Evolutionary conservation across 2,797 vertebrate genomes (phyloP), one percentile per base, ranked within the genome.

Genomic region (Mormyrops attenuatus): DNA sequence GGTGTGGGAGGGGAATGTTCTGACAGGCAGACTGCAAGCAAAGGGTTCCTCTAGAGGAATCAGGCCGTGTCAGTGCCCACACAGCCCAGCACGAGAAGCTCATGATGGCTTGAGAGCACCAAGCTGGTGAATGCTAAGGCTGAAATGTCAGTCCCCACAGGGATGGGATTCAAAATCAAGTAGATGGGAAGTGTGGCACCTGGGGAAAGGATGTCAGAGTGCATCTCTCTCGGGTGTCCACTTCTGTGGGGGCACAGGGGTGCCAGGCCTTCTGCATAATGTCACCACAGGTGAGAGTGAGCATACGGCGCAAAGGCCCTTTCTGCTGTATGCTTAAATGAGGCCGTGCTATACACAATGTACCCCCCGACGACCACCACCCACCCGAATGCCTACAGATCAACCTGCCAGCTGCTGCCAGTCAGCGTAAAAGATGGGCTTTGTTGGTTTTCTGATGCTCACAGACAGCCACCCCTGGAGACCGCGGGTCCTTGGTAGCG

Each of bases 401-500:
- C 94, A 95, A 95, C 95, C 95, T 95, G 94, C 95, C 96, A 97
- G 96, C 95, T 96, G 95, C 96, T 96, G 95, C 95, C 96, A 96
- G 95, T 96, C 94, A 95, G 94, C 93, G 93, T 94, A 94, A 96
- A 96, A 96, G 95, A 96, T 95, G 94, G 95, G 95, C 95, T 96
- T 96, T 96, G 96, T 96, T 96, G 96, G 95, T 96, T 96, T 96
- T 96, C 95, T 95, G 95, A 96, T 96, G 95, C 95, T 95, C 96
- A 95, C 94, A 94, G 95, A 96, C 96, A 95, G 95, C 94, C 94
- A 94, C 95, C 96, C 94, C 96, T 93, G 90, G 96, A 95, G 96
- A 96, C 94, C 94, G 93, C 93, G 93, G 95, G 95, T 95, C 95
- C 95, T 95, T 93, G 92, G 93, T 95, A 96, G 93, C 95, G 94